Percentiles rank a stretch among this genome's conserved stretches.
These are phyloP conservation scores for Dicranocentrus wangi DNA, from an alignment of 2,888 invertebrate species.

Conservation along the genomic window DNA sequence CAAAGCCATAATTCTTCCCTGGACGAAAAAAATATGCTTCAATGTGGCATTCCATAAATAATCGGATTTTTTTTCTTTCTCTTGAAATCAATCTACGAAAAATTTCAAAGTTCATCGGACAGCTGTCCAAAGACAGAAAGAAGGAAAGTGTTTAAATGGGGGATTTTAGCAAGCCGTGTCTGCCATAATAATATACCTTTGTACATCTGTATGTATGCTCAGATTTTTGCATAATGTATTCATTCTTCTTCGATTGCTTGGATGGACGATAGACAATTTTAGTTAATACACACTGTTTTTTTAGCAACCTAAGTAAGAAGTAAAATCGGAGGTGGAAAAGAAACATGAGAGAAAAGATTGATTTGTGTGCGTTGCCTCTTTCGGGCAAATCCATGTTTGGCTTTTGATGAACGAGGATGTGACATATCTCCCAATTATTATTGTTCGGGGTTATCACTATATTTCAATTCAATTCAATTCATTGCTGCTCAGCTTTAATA, in stretches of 20 bases:
- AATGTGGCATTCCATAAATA: neutral
- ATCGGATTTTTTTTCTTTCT: neutral
- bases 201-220: too few species aligned
- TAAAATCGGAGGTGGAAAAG: slow-evolving; percentile 48
- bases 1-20: neutral
- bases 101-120: neutral
- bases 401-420: slow-evolving; percentile 14
- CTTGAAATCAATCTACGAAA: too few species aligned
- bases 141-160: too few species aligned
- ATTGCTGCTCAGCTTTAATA: slow-evolving; percentile 18
- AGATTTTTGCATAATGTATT: too few species aligned
- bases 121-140: neutral
- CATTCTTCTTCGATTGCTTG: too few species aligned
- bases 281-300: too few species aligned
- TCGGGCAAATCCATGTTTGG: slow-evolving; percentile 58
- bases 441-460: slow-evolving; percentile 2
- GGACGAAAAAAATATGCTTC: neutral
- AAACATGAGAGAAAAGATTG: slow-evolving; percentile 47
- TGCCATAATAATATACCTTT: too few species aligned
- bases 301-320: slow-evolving; percentile 1
- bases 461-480: slow-evolving; percentile 26
- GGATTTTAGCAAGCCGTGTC: too few species aligned
- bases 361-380: slow-evolving; percentile 58
- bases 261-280: too few species aligned
- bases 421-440: slow-evolving; percentile 50